Base-by-base conservation (phyloP, 1,140 invertebrate genomes). In the Plodia interpunctella region DNA sequence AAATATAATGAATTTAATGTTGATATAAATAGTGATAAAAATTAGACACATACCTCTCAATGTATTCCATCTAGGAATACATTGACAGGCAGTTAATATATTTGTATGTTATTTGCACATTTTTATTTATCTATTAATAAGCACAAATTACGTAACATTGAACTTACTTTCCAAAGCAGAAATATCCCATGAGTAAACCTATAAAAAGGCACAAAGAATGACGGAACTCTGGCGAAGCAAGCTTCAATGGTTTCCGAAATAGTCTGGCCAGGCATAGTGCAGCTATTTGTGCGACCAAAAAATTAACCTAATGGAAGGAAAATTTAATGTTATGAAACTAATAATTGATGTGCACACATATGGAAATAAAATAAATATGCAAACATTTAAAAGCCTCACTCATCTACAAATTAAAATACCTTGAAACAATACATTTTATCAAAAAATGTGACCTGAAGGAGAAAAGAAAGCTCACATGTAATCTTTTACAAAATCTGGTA, bases 161-260 rank as follows among this genome's bases (percentile, higher is more conserved):
- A 73, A 91, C 93, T 94, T 92, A 95, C 93, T 92, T 93, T 89
- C 96, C 96, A 90, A 96, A 97, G 88, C 95, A 96, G 88, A 97
- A 97, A 90, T 95, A 96, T 63, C 95, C 94, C 75, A 97, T 92
- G 59, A 92, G 80, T 70, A 97, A 89, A 54, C 96, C 96, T 78
- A 95, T 90, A 51, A 94, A 76, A 35, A 97, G 91, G 60, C 94
- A 95, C 76, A 95, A 94, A 56, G 91, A 90, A 90, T 97, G 95
- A 72, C 96, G 92, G 60, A 93, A 91, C 50, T 91, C 92, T 63
- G 93, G 90, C 55, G 93, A 92, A 56, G 93, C 93, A 62, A 93
- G 93, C 86, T 92, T 94, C 62, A 97, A 90, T 73, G 92, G 91
- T 67, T 92, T 93, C 72, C 95, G 93, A 82, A 96, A 94, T 32